Evolutionary conservation across 1,140 invertebrate genomes (phyloP).

Genomic region (Papilio aristodemus): DNA sequence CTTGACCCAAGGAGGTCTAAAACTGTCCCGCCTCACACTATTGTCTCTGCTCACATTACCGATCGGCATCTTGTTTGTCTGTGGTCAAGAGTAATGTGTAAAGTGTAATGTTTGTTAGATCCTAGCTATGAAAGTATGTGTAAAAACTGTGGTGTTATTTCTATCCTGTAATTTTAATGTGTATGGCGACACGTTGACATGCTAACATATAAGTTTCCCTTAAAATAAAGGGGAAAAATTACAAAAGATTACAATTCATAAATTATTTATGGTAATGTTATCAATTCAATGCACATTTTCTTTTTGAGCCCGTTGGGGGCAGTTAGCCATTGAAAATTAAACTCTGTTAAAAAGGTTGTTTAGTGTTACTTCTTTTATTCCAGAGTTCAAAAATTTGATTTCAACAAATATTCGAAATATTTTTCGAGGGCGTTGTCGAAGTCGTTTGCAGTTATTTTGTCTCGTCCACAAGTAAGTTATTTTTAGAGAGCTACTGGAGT

Average conservation of each 20-base stretch:
- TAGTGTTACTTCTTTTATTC: not conserved
- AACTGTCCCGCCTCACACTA: conserved; percentile 79
- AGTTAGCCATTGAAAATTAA: too few relatives aligned
- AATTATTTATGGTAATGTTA: too few relatives aligned
- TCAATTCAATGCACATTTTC: too few relatives aligned
- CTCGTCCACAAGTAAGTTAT: not conserved
- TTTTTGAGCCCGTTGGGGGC: too few relatives aligned
- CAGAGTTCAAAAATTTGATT: not conserved
- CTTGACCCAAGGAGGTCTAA: conserved; percentile 91
- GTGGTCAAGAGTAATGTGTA: conserved; percentile 39
- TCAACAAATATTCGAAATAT: not conserved
- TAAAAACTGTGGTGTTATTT: too few relatives aligned
- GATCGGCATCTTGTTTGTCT: conserved; percentile 67
- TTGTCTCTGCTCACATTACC: conserved; percentile 66
- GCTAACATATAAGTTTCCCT: too few relatives aligned
- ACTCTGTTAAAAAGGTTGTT: too few relatives aligned
- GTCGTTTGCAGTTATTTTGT: conserved; percentile 4
- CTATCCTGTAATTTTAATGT: too few relatives aligned
- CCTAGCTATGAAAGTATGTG: not conserved
- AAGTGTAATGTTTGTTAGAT: conserved; percentile 30
- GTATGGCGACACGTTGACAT: too few relatives aligned
- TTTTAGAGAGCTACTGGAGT: not conserved
- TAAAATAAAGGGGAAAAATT: too few relatives aligned
- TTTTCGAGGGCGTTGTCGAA: not conserved
- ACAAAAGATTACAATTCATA: too few relatives aligned